phyloP scores from a whole-genome alignment of 1,140 invertebrate species.

The Berghia stephanieae region DNA sequence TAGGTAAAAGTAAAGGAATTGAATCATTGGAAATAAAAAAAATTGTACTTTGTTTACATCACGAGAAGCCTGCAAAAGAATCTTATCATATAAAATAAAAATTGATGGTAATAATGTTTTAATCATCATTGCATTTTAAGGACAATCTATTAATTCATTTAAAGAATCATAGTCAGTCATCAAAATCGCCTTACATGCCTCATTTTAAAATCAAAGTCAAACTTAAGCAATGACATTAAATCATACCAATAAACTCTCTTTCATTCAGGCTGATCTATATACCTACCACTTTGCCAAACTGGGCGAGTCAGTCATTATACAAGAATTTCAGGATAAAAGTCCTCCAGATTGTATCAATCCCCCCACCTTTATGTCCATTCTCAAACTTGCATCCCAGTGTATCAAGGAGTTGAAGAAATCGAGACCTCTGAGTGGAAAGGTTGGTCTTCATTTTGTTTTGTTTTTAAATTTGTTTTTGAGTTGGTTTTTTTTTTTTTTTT shows the following conservation, averaged over 20 bases:
- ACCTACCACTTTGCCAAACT: neutral
- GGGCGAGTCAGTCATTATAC: neutral
- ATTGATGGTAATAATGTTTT: too few relatives aligned
- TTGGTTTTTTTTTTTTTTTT: neutral
- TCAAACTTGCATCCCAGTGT: slow-evolving; percentile 8
- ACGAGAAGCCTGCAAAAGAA: too few relatives aligned
- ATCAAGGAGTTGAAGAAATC: neutral
- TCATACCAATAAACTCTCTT: neutral
- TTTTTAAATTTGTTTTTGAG: neutral
- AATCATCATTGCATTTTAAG: too few relatives aligned
- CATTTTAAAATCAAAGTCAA: too few relatives aligned
- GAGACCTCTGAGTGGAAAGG: neutral
- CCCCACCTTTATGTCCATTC: neutral
- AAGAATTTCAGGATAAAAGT: slow-evolving; percentile 16
- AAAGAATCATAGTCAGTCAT: too few relatives aligned
- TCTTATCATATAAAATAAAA: too few relatives aligned
- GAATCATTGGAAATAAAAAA: too few relatives aligned
- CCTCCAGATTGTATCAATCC: neutral
- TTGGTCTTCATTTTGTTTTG: neutral
- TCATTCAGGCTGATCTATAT: neutral
- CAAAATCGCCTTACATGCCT: too few relatives aligned
- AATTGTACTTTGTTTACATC: too few relatives aligned
- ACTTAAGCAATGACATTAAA: neutral
- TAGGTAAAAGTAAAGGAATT: too few relatives aligned
- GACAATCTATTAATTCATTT: neutral